A percentile compares a stretch with the other conserved stretches of the same genome.
phyloP scores from a whole-genome alignment of 2,888 invertebrate species.

The Drosophila subsilvestris region DNA sequence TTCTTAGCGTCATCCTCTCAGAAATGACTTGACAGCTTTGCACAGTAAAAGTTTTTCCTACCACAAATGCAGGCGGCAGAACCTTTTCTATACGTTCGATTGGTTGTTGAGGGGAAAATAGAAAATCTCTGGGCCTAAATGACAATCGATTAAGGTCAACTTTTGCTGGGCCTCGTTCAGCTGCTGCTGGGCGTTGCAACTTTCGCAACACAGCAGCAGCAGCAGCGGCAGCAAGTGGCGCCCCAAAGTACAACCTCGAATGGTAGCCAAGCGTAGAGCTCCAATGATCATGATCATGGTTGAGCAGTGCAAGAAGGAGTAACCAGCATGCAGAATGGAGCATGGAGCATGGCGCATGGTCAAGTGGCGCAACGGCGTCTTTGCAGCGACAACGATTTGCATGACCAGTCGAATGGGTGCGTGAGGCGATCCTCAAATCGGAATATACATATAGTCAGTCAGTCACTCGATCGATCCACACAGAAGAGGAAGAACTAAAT shows the following conservation, averaged over 20 bases:
- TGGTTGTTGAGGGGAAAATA: slow-evolving; percentile 34
- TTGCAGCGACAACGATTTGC: slow-evolving; percentile 58
- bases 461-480: slow-evolving; percentile 6
- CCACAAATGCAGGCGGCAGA: slow-evolving; percentile 32
- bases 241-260: slow-evolving; percentile 37
- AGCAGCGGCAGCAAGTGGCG: slow-evolving; percentile 38
- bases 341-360: slow-evolving; percentile 32
- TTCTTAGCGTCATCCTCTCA: slow-evolving; percentile 57
- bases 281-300: slow-evolving; percentile 37
- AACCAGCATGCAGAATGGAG: background rate
- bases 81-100: slow-evolving; percentile 41
- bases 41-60: slow-evolving; percentile 57
- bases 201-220: slow-evolving; percentile 17
- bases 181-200: slow-evolving; percentile 9
- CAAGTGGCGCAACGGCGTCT: slow-evolving; percentile 52
- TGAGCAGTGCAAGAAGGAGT: slow-evolving; percentile 27
- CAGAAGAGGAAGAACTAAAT: slow-evolving; percentile 56
- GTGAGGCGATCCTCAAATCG: slow-evolving; percentile 55
- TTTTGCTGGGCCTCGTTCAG: slow-evolving; percentile 17
- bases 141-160: slow-evolving; percentile 77
- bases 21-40: slow-evolving; percentile 74
- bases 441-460: slow-evolving; percentile 17
- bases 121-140: slow-evolving; percentile 48
- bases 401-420: slow-evolving; percentile 74
- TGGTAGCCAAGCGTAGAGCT: slow-evolving; percentile 56